Percentiles rank a stretch among this genome's conserved stretches.
phyloP scores from a whole-genome alignment of 2,797 vertebrate species.

The Nannoperca obscura region DNA sequence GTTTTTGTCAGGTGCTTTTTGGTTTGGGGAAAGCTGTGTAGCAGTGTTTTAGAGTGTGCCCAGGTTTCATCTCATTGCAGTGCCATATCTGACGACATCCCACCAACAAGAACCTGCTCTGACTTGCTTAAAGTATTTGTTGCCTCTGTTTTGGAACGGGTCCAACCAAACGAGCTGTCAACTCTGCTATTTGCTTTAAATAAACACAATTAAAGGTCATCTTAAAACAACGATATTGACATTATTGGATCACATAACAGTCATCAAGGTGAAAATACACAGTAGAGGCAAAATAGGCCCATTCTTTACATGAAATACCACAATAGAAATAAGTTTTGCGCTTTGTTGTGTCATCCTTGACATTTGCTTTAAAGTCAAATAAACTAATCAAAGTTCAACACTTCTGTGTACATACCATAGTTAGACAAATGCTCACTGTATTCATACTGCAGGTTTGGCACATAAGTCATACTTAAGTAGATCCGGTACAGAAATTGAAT shows the following conservation, averaged over 20 bases:
- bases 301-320: neutral
- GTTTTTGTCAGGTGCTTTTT: neutral
- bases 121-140: slow-evolving; percentile 5
- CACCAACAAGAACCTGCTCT: slow-evolving; percentile 24
- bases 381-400: neutral
- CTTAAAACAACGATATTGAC: neutral
- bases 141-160: neutral
- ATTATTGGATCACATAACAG: too few species aligned
- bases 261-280: neutral
- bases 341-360: neutral
- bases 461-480: neutral
- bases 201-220: neutral
- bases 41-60: too few species aligned
- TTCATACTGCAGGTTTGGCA: slow-evolving; percentile 7
- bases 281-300: neutral
- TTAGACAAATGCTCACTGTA: neutral
- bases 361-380: neutral
- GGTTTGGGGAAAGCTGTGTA: neutral
- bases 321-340: neutral
- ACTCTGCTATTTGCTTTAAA: neutral
- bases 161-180: neutral
- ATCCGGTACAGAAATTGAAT: neutral
- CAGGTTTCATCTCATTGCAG: neutral
- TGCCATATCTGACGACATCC: neutral
- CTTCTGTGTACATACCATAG: neutral